Evolutionary conservation across 1,140 invertebrate species (phyloP), one percentile per base, ranked within the genome.

Genomic region (Aradophagus sp.): DNA sequence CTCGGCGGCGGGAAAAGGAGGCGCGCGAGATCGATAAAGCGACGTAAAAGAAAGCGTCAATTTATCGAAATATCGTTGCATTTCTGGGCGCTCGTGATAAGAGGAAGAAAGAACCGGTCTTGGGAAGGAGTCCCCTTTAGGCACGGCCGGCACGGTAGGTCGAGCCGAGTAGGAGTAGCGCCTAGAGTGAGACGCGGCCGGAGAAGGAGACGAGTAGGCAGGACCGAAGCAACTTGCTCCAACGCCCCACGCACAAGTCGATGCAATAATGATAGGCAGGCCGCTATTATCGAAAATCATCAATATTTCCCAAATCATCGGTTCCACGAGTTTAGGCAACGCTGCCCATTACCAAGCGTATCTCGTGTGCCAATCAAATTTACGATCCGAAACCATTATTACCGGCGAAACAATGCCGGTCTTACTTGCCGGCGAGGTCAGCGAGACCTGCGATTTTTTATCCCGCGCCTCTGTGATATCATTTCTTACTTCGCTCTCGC

Each of bases 251-350:
- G 53, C 56, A 66, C 32, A 16, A 11, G 53, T 34, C 36, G 36
- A 61, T 62, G 41, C 45, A 55, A 68, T 53, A 69, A 67, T 52
- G 56, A 67, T 73, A 73, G 56, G 62, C 45, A 73, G 52, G 32
- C 58, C 45, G 56, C 69, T 73, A 73, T 66, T 66, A 72, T 66
- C 69, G 56, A 72, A 72, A 62, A 72, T 66, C 69, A 62, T 61
- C 56, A 58, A 72, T 72, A 66, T 66, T 66, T 72, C 50, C 48
- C 16, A 71, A 71, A 71, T 65, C 65, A 71, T 61, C 53, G 53
- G 53, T 59, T 55, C 53, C 53, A 26, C 14, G 29, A 65, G 45
- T 73, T 59, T 59, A 55, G 58, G 47, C 44, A 62, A 62, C 63
- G 41, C 19, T 50, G 45, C 47, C 45, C 55, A 68, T 73, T 58